phyloP scores from a whole-genome alignment of 1,140 invertebrate species.

The Choristoneura fumiferana region DNA sequence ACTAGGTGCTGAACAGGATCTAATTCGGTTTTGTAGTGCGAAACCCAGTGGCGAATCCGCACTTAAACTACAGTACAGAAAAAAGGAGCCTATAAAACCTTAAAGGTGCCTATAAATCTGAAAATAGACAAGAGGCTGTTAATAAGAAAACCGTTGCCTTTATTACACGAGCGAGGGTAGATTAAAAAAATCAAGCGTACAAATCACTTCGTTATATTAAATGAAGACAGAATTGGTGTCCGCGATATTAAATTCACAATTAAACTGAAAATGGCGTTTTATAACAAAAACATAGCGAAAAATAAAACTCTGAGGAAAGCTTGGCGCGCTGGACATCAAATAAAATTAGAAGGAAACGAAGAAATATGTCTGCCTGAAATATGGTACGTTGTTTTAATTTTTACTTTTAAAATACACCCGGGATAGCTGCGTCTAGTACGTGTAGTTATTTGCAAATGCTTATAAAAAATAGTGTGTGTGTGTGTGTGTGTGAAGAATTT shows the following conservation, averaged over 20 bases:
- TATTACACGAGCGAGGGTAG: not conserved
- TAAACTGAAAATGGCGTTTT: constrained; percentile 4
- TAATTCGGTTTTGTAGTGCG: too few relatives aligned
- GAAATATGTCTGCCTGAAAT: not conserved
- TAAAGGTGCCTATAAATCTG: too few relatives aligned
- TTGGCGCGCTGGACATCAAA: not conserved
- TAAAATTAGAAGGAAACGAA: not conserved
- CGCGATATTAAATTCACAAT: not conserved
- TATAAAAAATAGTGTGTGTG: too few relatives aligned
- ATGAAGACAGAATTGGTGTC: not conserved
- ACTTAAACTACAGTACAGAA: too few relatives aligned
- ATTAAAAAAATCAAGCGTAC: not conserved
- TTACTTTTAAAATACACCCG: too few relatives aligned
- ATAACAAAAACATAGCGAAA: not conserved
- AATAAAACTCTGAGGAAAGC: not conserved
- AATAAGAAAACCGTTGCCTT: not conserved
- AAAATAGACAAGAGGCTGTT: too few relatives aligned
- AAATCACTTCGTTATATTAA: not conserved
- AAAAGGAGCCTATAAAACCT: too few relatives aligned
- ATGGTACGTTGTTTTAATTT: not conserved
- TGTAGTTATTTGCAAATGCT: too few relatives aligned
- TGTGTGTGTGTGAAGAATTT: too few relatives aligned
- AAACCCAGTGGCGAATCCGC: too few relatives aligned
- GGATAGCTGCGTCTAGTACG: too few relatives aligned
- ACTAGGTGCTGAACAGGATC: too few relatives aligned